phyloP scores from a whole-genome alignment of 2,113 vertebrate genomes.

The Mus spicilegus region DNA sequence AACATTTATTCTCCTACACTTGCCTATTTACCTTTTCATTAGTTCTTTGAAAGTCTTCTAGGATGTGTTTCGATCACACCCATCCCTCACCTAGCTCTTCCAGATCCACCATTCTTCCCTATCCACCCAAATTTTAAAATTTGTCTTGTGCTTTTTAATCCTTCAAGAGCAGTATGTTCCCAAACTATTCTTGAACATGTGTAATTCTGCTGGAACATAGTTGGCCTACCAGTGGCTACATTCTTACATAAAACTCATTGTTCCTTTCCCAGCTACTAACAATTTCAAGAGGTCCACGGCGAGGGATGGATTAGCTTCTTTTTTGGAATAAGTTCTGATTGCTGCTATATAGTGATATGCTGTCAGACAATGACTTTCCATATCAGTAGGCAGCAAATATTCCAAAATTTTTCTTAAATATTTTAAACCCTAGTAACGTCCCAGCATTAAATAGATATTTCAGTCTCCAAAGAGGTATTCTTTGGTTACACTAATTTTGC shows the following conservation, averaged over 20 bases:
- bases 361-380: background rate
- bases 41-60: background rate
- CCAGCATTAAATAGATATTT: background rate
- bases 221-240: background rate
- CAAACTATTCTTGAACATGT: background rate
- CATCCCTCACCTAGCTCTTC: background rate
- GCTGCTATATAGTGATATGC: background rate
- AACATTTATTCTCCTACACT: background rate
- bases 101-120: background rate
- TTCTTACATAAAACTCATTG: background rate
- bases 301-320: no score
- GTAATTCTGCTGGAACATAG: background rate
- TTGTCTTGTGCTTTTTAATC: background rate
- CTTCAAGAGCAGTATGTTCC: background rate
- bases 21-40: background rate
- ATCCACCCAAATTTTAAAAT: background rate
- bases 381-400: background rate
- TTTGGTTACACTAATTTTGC: background rate
- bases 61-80: background rate
- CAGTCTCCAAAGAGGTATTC: background rate
- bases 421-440: background rate
- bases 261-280: background rate
- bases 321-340: background rate
- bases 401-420: constrained; percentile 23
- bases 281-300: background rate